A percentile compares a stretch with the other conserved stretches of the same genome.
Evolutionary conservation across 2,797 vertebrate genomes (phyloP).

Genomic region (Carcharodon carcharias): DNA sequence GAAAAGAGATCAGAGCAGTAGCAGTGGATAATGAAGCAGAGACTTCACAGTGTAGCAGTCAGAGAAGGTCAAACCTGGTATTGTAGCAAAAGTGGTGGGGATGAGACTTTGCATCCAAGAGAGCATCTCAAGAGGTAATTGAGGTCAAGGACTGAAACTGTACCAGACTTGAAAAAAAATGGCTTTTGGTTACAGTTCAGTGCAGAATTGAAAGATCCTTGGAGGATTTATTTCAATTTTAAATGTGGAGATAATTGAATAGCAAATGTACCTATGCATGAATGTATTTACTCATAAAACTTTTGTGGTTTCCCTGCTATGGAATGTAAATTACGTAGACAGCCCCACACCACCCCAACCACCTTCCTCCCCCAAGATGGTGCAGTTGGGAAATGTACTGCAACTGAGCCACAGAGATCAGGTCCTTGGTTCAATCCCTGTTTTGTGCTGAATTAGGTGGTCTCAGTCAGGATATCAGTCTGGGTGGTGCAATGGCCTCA

Average conservation of each 20-base stretch:
- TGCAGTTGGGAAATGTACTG: neutral
- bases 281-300: neutral
- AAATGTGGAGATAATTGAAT: slow-evolving; percentile 29
- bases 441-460: neutral
- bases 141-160: slow-evolving; percentile 16
- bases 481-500: neutral
- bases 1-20: neutral
- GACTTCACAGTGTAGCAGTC: neutral
- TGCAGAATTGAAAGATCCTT: slow-evolving; percentile 1
- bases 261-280: slow-evolving; percentile 16
- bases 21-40: slow-evolving; percentile 25
- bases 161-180: slow-evolving; percentile 16
- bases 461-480: neutral
- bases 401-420: neutral
- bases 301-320: neutral
- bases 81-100: neutral
- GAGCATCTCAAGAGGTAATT: slow-evolving; percentile 7
- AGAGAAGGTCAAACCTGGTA: slow-evolving; percentile 26
- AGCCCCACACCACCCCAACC: too few species aligned
- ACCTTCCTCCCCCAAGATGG: neutral
- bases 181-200: slow-evolving; percentile 10
- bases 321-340: neutral
- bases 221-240: neutral
- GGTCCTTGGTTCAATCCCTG: neutral
- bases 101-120: neutral